Conservation (phyloP, 2,113 vertebrate genomes). For the Microcebus murinus region DNA sequence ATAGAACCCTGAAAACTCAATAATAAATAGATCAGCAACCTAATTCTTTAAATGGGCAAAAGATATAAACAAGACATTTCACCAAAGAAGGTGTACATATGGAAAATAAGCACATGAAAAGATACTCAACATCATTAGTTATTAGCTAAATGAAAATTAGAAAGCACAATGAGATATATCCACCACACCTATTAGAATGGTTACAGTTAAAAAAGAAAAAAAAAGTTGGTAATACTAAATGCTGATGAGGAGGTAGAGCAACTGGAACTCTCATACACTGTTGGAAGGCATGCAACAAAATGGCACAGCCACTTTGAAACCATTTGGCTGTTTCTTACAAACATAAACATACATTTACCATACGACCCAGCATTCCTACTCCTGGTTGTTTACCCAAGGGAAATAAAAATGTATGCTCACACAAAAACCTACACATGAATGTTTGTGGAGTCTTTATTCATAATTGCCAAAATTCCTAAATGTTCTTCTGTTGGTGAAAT, state of each 20-base stretch:
- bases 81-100: not conserved
- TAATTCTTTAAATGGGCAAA: not conserved
- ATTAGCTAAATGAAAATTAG: not conserved
- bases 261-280: not conserved
- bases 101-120: not conserved
- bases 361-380: not conserved
- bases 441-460: not conserved
- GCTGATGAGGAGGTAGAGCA: not conserved
- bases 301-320: not conserved
- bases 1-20: not conserved
- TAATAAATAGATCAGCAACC: not conserved
- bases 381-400: not conserved
- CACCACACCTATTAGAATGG: not conserved
- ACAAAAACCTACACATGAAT: not conserved
- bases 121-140: not conserved
- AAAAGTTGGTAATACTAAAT: not conserved
- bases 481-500: not conserved
- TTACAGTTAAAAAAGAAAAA: not conserved
- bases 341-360: not conserved
- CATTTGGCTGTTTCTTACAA: not conserved
- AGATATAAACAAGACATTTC: not conserved
- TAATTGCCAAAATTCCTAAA: not conserved
- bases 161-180: not conserved
- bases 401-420: not conserved
- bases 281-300: not conserved